Base-by-base conservation (phyloP, 2,113 vertebrate genomes). In the Thamnaconus septentrionalis region DNA sequence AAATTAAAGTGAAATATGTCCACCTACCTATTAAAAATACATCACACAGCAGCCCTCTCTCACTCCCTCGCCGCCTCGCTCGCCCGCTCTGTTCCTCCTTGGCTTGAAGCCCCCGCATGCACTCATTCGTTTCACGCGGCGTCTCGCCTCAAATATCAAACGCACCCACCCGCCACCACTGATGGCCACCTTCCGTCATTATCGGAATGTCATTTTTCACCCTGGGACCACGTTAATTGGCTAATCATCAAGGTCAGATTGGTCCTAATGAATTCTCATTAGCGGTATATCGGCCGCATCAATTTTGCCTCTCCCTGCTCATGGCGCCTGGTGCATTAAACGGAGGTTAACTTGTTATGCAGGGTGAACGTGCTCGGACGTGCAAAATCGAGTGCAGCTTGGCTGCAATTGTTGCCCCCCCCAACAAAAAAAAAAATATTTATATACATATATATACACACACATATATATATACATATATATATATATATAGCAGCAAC, bases 1-100 rank as follows among this genome's bases (percentile, higher is more conserved):
- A 73, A 56, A 71, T 85, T 79, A 81, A 54, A 41, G 70, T 48
- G 61, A 79, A 85, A 83, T 60, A 66, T 70, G 63, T 70, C 69
- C 81, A 75, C 59, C 68, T 61, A 64, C 61, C 47, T 45, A 78
- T 82, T 78, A 81, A 81, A 86, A 69, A 83, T 72, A 68, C 76
- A 80, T 84, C 44, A 79, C 31, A 7, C 53, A 70, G 72, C 61
- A 64, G 59, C 49, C 66, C 31, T 74, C 42, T 49, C 40, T 59
- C 53, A 43, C 45, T 48, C 46, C 39, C 53, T 59, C 10, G 47
- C 9, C 61, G 44, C 18, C 18, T 31, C 18, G 18, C 18, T 31
- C 18, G 18, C 18, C 18, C 18, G 18, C 18, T 31, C 18, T 31
- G 18, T 31, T 2, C 18, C 18, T 31, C 18, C 18, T 31, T 31